Evolutionary conservation across 2,113 vertebrate genomes (phyloP), one percentile per base, ranked within the genome.

Genomic region (Gavialis gangeticus): DNA sequence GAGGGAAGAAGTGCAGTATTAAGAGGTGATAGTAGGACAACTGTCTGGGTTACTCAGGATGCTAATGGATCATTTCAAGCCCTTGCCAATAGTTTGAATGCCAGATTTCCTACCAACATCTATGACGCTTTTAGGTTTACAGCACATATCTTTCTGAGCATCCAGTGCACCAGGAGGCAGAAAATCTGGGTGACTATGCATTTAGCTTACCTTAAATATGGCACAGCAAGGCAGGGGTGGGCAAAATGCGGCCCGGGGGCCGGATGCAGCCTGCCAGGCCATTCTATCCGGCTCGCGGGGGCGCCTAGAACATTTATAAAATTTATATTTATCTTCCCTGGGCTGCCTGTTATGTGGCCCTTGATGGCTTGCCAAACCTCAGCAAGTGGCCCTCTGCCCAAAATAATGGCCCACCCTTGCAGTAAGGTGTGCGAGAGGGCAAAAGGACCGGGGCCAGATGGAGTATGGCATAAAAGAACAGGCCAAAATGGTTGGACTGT

Each of bases 1-100:
- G 90, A 95, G 94, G 82, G 95, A 96, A 95, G 95, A 95, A 95
- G 93, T 90, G 89, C 91, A 89, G 94, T 90, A 96, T 96, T 96
- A 96, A 94, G 80, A 59, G 77, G 82, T 77, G 79, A 93, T 91
- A 93, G 92, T 92, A 93, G 86, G 88, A 96, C 76, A 93, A 92
- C 85, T 75, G 90, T 80, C 87, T 82, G 87, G 82, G 82, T 79
- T 96, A 84, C 83, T 95, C 84, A 92, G 93, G 90, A 93, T 82
- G 95, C 88, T 95, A 96, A 92, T 79, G 85, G 78, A 34, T 78
- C 95, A 46, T 82, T 90, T 93, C n/a, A 90, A 80, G 80, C n/a
- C 71, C 93, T n/a, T 28, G 79, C 46, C 77, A 58, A 10, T 75
- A 64, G 66, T 85, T 69, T 4, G 55, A 91, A 91, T 87, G 88